Conservation (phyloP, 2,797 vertebrate species). For the Gadopsis bispinosus region DNA sequence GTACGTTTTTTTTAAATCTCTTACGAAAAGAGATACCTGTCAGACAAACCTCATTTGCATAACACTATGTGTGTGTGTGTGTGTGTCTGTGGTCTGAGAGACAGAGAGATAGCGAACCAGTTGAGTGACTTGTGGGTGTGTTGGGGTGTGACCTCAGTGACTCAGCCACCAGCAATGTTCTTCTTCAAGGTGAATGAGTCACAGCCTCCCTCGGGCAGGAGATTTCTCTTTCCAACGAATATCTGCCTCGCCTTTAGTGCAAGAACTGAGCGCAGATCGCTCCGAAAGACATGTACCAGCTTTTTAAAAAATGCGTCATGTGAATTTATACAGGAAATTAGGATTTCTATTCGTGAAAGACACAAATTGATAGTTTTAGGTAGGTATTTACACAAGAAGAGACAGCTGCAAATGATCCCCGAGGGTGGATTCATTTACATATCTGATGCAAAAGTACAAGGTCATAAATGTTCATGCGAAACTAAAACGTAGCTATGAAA, state of each 20-base stretch:
- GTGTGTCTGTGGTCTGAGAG: not conserved
- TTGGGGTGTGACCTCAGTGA: conserved; percentile 84
- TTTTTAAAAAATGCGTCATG: not conserved
- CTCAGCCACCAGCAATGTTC: conserved; percentile 84
- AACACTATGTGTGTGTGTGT: not conserved
- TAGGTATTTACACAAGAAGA: not conserved
- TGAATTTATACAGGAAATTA: not conserved
- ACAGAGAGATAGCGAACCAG: conserved; percentile 66
- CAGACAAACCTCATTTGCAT: no score
- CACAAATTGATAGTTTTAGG: not conserved
- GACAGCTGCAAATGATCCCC: not conserved
- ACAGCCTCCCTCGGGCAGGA: conserved; percentile 61
- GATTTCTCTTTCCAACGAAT: conserved; percentile 61
- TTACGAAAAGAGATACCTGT: no score
- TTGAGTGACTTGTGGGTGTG: conserved; percentile 77
- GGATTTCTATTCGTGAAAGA: not conserved
- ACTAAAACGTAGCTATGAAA: not conserved
- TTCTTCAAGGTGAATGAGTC: conserved; percentile 87
- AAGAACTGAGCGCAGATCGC: not conserved
- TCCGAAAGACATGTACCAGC: not conserved
- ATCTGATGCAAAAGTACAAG: conserved; percentile 2
- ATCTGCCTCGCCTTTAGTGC: conserved; percentile 26
- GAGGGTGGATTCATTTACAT: conserved; percentile 20
- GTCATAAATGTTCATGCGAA: conserved; percentile 27
- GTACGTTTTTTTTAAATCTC: no score